Evolutionary conservation across 2,888 invertebrate species (phyloP).

Genomic region (Hololepta plana): DNA sequence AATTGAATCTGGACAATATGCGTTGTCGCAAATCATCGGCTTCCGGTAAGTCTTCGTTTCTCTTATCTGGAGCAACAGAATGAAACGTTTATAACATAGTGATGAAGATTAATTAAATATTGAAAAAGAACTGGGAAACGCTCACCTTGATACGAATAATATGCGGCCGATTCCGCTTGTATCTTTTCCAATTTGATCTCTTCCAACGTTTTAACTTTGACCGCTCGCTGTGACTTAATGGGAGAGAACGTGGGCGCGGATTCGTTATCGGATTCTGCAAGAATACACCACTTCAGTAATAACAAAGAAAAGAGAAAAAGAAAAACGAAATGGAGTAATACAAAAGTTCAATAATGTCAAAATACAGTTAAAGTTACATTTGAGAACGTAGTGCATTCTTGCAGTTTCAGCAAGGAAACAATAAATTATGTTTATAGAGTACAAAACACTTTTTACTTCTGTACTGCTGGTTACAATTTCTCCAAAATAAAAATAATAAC

Average conservation of each 20-base stretch:
- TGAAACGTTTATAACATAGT: too few species aligned
- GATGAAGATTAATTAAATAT: too few species aligned
- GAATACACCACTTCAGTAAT: constrained; percentile 32
- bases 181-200: constrained; percentile 48
- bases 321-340: constrained; percentile 9
- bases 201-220: constrained; percentile 44
- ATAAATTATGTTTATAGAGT: too few species aligned
- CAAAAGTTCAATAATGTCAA: too few species aligned
- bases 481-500: too few species aligned
- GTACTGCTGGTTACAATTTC: too few species aligned
- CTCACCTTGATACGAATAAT: constrained; percentile 40
- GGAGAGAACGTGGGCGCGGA: constrained; percentile 46
- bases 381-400: constrained; percentile 25
- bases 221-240: constrained; percentile 26
- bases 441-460: too few species aligned
- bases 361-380: constrained; percentile 6
- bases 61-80: too few species aligned
- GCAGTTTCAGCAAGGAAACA: constrained; percentile 20
- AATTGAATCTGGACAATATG: constrained; percentile 16
- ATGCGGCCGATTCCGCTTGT: constrained; percentile 54
- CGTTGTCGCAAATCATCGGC: constrained; percentile 18
- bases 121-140: too few species aligned
- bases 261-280: constrained; percentile 66
- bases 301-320: constrained; percentile 6
- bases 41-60: too few species aligned